Percentiles rank a stretch among this genome's conserved stretches.
Evolutionary conservation across 2,888 invertebrate species (phyloP).

Genomic region (Sericinus montela): DNA sequence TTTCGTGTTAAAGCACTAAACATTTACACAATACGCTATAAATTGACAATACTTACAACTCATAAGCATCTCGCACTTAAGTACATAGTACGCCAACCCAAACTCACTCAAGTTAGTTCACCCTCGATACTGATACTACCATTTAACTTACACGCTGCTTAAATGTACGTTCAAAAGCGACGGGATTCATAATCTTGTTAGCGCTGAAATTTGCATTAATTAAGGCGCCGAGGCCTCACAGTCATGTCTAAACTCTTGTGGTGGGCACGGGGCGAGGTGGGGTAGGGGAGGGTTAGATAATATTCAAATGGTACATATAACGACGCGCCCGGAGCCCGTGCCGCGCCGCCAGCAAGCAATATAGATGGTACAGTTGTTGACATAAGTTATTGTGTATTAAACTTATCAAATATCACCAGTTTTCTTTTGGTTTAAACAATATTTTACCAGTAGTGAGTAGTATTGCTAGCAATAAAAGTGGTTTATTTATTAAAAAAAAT

Average conservation of each 20-base stretch:
- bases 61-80: conserved; percentile 18
- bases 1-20: conserved; percentile 3
- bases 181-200: conserved; percentile 78
- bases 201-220: conserved; percentile 80
- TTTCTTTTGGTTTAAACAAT: no score
- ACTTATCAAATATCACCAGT: no score
- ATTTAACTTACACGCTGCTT: conserved; percentile 50
- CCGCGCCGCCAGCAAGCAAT: conserved; percentile 72
- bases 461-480: no score
- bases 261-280: conserved; percentile 25
- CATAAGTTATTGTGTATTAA: no score
- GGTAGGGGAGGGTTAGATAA: conserved; percentile 61
- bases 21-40: conserved; percentile 5
- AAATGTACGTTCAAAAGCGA: conserved; percentile 66
- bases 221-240: conserved; percentile 67
- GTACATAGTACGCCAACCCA: conserved; percentile 20
- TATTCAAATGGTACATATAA: conserved; percentile 80
- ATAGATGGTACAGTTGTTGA: conserved; percentile 49
- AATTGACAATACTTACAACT: conserved; percentile 19
- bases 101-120: conserved; percentile 30
- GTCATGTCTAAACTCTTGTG: conserved; percentile 62
- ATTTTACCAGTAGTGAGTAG: no score
- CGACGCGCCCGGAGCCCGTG: conserved; percentile 59
- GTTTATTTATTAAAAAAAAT: no score
- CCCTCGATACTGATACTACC: conserved; percentile 42